These are phyloP conservation scores for Conomelus anceps DNA, from an alignment of 2,888 invertebrate genomes.

Conservation along the genomic window DNA sequence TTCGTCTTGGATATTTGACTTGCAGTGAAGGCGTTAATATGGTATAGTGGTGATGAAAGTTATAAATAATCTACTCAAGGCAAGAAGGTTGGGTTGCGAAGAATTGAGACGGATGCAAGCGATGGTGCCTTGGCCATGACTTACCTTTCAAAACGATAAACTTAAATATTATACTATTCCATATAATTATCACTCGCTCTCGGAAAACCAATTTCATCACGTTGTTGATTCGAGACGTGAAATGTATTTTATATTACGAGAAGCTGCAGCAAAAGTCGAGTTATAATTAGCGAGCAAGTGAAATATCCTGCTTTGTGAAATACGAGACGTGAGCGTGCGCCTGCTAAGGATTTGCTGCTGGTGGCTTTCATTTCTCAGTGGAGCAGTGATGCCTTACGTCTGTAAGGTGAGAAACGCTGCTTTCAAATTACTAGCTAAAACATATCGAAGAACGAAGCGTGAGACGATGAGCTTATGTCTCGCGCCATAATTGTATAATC, in stretches of 20 bases:
- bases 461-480: not conserved
- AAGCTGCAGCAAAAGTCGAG: not conserved
- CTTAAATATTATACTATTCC: not conserved
- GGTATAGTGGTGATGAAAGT: not conserved
- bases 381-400: not conserved
- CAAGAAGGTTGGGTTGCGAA: not conserved
- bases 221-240: not conserved
- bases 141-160: not conserved
- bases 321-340: not conserved
- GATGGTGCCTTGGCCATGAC: not conserved
- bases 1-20: not conserved
- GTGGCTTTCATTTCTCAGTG: not conserved
- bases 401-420: not conserved
- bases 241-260: not conserved
- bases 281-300: not conserved
- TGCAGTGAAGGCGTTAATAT: not conserved
- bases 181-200: not conserved
- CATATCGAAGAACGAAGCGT: not conserved
- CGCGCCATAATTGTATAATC: not conserved
- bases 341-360: not conserved
- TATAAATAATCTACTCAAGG: not conserved
- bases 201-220: not conserved
- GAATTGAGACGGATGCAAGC: not conserved
- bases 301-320: not conserved
- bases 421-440: not conserved